Evolutionary conservation across 2,888 invertebrate genomes (phyloP), one percentile per base, ranked within the genome.

Genomic region (Drosophila cyrtoloma): DNA sequence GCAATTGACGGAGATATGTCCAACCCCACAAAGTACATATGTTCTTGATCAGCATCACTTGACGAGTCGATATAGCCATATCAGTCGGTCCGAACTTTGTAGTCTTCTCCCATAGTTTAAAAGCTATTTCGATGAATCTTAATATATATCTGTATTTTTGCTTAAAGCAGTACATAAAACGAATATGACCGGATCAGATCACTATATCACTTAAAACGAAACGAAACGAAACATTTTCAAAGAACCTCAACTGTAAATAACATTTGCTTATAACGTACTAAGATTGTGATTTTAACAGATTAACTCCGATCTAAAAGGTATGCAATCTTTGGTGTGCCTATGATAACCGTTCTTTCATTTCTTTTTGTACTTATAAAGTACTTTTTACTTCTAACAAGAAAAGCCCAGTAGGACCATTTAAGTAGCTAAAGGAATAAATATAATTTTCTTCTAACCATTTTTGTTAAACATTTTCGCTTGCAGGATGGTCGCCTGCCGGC

Each of bases 401-500:
- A 39, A 9, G 0, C 10, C 7, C 2, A 4, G n/a, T 12, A 42
- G 10, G 5, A 10, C 2, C 4, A 9, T 19, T 39, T 19, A 5
- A 19, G n/a, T n/a, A 5, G 42, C 3, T 44, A 14, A 22, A 22
- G 22, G 44, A 22, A 22, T 22, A 22, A 22, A 44, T 12, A 6
- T 0, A 44, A 44, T 14, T 44, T 44, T 1, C 1, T 14, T 44
- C 14, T 47, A 26, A 47, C 9, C 9, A 22, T 39, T n/a, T 12
- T 1, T 7, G 33, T 6, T 10, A 62, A 30, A 35, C 26, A 26
- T 37, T 59, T 33, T 7, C 10, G 6, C 26, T 60, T 51, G 10
- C 75, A 94, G 94, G 94, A 77, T 94, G 94, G 94, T 93, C 93
- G 10, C 91, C 91, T 42, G 87, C 91, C 55, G 92, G 92, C 53